Evolutionary conservation across 2,797 vertebrate species (phyloP), one percentile per base, ranked within the genome.

Genomic region (Australoheros facetus): DNA sequence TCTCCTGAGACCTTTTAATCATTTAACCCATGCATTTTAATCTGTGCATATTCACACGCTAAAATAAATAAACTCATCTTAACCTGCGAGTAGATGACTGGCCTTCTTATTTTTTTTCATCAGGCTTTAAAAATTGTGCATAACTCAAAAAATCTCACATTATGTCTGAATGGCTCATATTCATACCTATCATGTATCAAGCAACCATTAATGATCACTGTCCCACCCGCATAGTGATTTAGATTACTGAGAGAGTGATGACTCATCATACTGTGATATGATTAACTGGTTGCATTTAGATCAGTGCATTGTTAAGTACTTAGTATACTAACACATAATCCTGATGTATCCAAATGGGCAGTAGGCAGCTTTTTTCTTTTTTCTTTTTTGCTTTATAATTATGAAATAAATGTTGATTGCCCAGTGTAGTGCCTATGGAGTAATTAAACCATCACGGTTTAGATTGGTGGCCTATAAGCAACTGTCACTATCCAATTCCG

Each of bases 91-190:
- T 60, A 70, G 34, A 81, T 83, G 81, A 91, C 73, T 75, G 80
- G 55, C 73, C 79, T 56, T 84, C 70, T 30, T 60, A 54, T 85
- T 48, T 82, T 66, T 58, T 66, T 59, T 69, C 57, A 85, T 80
- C 78, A 75, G 82, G 51, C 56, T 89, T 82, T 82, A 85, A 87
- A 86, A 86, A 77, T 89, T 82, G 55, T 80, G 69, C 87, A 89
- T 88, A 87, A 90, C 77, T 91, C 88, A 89, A 51, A 74, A 56
- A 48, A 39, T 72, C 75, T 75, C 57, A 58, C 45, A 71, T 64
- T n/a, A 21, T 30, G 28, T 53, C 58, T 85, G 70, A 81, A 89
- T 26, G 78, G 81, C 32, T 48, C 73, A 58, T 79, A 74, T 77
- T 71, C 86, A 75, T 66, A 39, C 45, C 66, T 57, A 26, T 66